Conservation (phyloP, 53 echinoderm and acorn worm species). For the Zoroaster sp. region DNA sequence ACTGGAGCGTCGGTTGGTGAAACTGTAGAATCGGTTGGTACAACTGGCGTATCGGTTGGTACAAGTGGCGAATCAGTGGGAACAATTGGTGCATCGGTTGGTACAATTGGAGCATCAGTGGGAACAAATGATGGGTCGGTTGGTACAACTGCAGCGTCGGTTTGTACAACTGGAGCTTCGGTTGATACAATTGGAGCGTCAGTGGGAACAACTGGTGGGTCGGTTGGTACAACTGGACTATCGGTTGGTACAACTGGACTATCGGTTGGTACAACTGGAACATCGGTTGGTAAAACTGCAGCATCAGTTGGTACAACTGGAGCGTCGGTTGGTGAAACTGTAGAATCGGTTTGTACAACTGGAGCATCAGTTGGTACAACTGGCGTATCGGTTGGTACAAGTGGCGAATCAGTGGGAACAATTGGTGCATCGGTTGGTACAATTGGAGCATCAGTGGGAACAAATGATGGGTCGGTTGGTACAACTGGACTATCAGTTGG, state of each 20-base stretch:
- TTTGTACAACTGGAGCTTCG: neutral
- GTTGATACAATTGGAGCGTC: neutral
- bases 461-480: neutral
- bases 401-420: neutral
- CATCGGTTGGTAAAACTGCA: neutral
- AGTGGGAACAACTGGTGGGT: neutral
- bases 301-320: no score
- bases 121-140: neutral
- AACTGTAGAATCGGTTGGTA: neutral
- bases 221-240: neutral
- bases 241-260: neutral
- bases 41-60: neutral
- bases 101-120: neutral
- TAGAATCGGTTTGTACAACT: neutral
- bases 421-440: neutral
- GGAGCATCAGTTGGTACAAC: neutral
- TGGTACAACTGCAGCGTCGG: neutral
- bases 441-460: neutral
- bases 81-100: neutral
- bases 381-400: neutral
- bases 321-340: neutral
- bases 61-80: neutral
- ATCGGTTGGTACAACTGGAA: neutral
- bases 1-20: neutral
- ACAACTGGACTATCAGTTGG: no score